phyloP scores from a whole-genome alignment of 2,888 invertebrate species.

The Caenorhabditis zanzibari region DNA sequence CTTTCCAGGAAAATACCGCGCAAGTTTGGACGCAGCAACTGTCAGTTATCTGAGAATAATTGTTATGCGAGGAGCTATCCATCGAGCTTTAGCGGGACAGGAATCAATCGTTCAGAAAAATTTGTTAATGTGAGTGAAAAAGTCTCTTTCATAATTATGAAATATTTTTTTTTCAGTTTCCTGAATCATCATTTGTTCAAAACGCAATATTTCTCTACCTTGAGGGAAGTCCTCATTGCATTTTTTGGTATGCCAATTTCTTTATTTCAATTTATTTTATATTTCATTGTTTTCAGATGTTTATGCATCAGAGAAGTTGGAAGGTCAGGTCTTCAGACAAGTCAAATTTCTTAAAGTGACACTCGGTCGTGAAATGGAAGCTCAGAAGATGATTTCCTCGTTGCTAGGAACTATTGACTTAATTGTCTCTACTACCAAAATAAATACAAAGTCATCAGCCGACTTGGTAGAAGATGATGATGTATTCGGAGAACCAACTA shows the following conservation, averaged over 20 bases:
- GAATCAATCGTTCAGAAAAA: conserved; percentile 88
- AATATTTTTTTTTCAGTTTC: conserved; percentile 87
- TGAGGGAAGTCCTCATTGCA: conserved; percentile 73
- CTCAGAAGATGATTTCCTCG: conserved; percentile 71
- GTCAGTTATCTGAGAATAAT: conserved; percentile 61
- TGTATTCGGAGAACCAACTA: conserved; percentile 70
- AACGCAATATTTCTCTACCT: conserved; percentile 76
- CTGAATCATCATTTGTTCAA: conserved; percentile 85
- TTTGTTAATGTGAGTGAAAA: conserved; percentile 87
- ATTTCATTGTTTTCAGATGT: conserved; percentile 69
- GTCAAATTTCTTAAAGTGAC: conserved; percentile 54
- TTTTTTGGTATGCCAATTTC: conserved; percentile 72
- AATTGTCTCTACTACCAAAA: conserved; percentile 65
- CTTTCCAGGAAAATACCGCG: conserved; percentile 46
- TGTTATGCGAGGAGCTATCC: conserved; percentile 61
- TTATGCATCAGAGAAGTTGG: conserved; percentile 68
- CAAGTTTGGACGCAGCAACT: conserved; percentile 16
- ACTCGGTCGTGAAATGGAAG: conserved; percentile 69
- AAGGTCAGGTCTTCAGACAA: conserved; percentile 40
- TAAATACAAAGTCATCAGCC: conserved; percentile 44
- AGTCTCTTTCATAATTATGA: too few species aligned
- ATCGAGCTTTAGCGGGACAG: conserved; percentile 65
- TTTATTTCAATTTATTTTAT: conserved; percentile 66
- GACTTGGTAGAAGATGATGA: conserved; percentile 64
- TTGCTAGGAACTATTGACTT: conserved; percentile 74